Evolutionary conservation across 2,888 invertebrate species (phyloP).

Genomic region (Drosophila macrospina): DNA sequence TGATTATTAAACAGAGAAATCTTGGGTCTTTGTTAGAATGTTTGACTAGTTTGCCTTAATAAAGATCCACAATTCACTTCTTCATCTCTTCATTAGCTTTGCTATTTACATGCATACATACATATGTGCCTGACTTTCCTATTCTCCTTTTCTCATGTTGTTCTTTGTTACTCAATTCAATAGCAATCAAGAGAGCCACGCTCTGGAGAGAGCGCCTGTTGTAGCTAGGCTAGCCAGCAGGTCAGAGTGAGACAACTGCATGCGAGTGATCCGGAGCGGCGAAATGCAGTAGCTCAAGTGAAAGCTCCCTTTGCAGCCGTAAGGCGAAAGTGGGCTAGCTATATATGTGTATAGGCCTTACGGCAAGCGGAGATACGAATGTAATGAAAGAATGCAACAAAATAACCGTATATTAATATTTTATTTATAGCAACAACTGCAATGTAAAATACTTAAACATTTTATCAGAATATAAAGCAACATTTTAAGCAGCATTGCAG

Average conservation of each 20-base stretch:
- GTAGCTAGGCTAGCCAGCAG: neutral
- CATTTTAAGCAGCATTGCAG: slow-evolving; percentile 25
- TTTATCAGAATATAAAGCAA: slow-evolving; percentile 24
- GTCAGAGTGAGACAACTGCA: neutral
- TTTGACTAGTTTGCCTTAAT: neutral
- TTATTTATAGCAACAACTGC: neutral
- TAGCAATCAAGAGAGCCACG: no score
- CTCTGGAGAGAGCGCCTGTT: neutral
- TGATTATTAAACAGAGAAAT: no score
- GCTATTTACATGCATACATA: no score
- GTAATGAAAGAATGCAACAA: neutral
- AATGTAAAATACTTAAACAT: neutral
- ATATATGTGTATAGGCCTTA: no score
- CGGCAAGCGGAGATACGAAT: no score
- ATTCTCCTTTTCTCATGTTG: no score
- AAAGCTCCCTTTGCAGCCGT: no score
- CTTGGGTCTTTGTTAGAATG: neutral
- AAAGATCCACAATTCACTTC: neutral
- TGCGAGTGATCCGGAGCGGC: neutral
- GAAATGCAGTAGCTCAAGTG: neutral
- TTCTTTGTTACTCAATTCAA: no score
- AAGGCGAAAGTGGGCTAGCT: no score
- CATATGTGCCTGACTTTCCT: no score
- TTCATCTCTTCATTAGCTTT: no score
- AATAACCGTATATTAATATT: neutral